phyloP scores from a whole-genome alignment of 2,113 vertebrate species.

The Pseudorasbora parva region DNA sequence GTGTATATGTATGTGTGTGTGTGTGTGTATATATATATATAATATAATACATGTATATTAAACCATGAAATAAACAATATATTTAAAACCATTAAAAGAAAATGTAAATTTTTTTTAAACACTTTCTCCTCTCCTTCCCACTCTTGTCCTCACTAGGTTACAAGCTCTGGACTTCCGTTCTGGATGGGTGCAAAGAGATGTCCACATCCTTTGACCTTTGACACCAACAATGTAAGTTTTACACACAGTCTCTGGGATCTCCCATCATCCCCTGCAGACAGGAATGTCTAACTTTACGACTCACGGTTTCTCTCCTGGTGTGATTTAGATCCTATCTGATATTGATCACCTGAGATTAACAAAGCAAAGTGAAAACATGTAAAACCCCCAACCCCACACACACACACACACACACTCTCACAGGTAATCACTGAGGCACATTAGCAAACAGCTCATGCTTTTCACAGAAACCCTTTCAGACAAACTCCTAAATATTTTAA shows the following conservation, averaged over 20 bases:
- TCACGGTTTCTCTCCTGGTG: slow-evolving; percentile 44
- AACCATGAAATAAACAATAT: background rate
- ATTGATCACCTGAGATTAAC: slow-evolving; percentile 47
- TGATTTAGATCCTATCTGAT: slow-evolving; percentile 57
- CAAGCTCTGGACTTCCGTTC: slow-evolving; percentile 75
- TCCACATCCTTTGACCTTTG: slow-evolving; percentile 80
- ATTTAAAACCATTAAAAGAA: background rate
- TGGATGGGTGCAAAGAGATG: slow-evolving; percentile 82
- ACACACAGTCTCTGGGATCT: background rate
- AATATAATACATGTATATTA: too few species aligned
- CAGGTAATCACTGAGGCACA: slow-evolving; percentile 19
- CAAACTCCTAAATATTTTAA: background rate
- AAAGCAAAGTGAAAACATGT: slow-evolving; percentile 52
- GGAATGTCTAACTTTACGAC: slow-evolving; percentile 39
- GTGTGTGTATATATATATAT: too few species aligned
- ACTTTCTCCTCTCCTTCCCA: slow-evolving; percentile 27
- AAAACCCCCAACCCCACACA: background rate
- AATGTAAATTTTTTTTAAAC: background rate
- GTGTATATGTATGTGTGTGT: too few species aligned
- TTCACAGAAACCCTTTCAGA: background rate
- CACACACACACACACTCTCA: background rate
- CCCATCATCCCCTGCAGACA: slow-evolving; percentile 35
- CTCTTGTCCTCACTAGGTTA: slow-evolving; percentile 68
- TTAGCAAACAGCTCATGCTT: slow-evolving; percentile 13
- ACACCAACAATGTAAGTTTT: slow-evolving; percentile 76